Base-by-base conservation (phyloP, 2,888 invertebrate genomes). In the Agelastica alni region DNA sequence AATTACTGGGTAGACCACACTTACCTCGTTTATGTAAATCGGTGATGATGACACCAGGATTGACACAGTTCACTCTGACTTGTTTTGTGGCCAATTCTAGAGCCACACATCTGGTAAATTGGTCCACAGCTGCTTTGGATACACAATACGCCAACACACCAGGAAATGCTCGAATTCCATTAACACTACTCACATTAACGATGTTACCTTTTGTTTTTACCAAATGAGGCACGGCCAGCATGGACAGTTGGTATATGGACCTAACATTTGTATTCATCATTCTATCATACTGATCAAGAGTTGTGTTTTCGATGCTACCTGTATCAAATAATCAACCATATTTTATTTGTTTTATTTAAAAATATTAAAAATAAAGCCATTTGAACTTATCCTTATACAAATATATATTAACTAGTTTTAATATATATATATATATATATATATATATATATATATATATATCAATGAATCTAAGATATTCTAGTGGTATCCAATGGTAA, bases 121-220 rank as follows among this genome's bases (percentile, higher is more conserved):
- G 97, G 77, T 99, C 98, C 0, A 98, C 81, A 1, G 96, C 91
- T 28, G 94, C 85, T 78, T 99, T 98, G 0, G 95, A 94, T 75
- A 98, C 87, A 64, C 88, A 89, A 75, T 99, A 99, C 0, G 95
- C 90, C 36, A 96, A 76, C 0, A 96, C 89, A 4, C 90, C 90
- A 1, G 96, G 87, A 73, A 97, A 96, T 37, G 96, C 86, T 69
- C 96, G 81, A 16, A 94, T 82, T 2, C 97, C 97, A 69, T 89
- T 91, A 0, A 97, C 93, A 74, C 96, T 96, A 1, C 96, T 97
- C 0, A 98, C 91, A 74, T 97, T 98, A 0, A 98, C 95, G 65
- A 96, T 88, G 63, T 87, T 91, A n/a, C 61, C 63, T 76, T 92
- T 89, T 0, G 86, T 83, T 75, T 87, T 83, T 2, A 92, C 79